Evolutionary conservation across 1,140 invertebrate genomes (phyloP).

Genomic region (Halictus rubicundus): DNA sequence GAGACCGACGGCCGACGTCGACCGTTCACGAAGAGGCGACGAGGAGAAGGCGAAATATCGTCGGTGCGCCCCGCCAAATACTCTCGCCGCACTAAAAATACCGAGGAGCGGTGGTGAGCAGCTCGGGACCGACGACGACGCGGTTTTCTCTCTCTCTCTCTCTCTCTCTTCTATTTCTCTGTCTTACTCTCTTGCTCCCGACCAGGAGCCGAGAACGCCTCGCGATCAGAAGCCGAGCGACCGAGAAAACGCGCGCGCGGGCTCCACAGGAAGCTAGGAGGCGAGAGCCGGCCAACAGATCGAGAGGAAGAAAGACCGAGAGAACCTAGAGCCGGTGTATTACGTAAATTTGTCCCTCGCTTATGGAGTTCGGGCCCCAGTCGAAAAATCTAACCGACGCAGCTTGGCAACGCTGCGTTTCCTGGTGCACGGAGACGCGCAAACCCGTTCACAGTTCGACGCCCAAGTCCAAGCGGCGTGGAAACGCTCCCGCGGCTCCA

Average conservation of each 20-base stretch:
- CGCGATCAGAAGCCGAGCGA: constrained; percentile 20
- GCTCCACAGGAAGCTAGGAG: constrained; percentile 1
- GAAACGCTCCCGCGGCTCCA: not conserved
- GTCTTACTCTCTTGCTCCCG: too few relatives aligned
- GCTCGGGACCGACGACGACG: constrained; percentile 44
- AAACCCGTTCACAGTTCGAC: too few relatives aligned
- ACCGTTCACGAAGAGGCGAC: constrained; percentile 56
- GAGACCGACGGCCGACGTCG: constrained; percentile 49
- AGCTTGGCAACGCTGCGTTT: constrained; percentile 41
- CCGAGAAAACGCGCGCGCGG: too few relatives aligned
- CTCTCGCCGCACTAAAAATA: constrained; percentile 77
- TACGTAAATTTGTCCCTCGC: constrained; percentile 66
- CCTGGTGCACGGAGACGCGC: constrained; percentile 32
- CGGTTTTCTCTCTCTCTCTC: constrained; percentile 32
- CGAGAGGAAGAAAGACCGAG: not conserved
- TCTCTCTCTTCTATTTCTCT: too few relatives aligned
- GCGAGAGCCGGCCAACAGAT: not conserved
- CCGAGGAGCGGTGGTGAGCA: constrained; percentile 63
- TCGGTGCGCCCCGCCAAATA: constrained; percentile 75
- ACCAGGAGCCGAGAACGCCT: constrained; percentile 6
- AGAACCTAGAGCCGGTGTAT: constrained; percentile 39
- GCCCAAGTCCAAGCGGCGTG: not conserved
- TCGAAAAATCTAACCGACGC: not conserved
- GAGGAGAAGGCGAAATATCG: constrained; percentile 29
- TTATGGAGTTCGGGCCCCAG: constrained; percentile 27